phyloP scores from a whole-genome alignment of 2,888 invertebrate species.

The Sialis fuliginosa region DNA sequence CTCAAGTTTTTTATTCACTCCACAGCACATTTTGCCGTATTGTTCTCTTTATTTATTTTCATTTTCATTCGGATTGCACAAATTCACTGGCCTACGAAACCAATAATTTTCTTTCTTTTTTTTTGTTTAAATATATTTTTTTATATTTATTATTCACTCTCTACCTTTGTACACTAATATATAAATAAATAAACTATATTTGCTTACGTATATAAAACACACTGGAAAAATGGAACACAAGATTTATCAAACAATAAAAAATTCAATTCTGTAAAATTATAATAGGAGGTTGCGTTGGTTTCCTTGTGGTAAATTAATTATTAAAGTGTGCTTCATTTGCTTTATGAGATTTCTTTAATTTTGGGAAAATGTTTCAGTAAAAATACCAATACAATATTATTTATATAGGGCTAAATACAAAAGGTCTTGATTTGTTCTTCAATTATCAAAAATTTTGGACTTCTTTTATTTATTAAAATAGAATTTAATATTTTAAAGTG shows the following conservation, averaged over 20 bases:
- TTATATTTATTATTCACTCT: constrained; percentile 5
- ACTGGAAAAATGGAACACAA: not conserved
- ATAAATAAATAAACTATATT: constrained; percentile 6
- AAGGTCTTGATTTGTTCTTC: too few species aligned
- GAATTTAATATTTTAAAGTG: not conserved
- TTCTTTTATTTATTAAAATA: not conserved
- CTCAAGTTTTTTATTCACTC: too few species aligned
- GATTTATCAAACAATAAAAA: not conserved
- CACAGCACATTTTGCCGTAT: too few species aligned
- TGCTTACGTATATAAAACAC: not conserved
- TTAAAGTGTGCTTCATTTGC: too few species aligned
- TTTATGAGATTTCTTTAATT: too few species aligned
- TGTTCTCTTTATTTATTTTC: too few species aligned
- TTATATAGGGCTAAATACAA: too few species aligned
- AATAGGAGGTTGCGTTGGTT: not conserved
- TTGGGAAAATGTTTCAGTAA: too few species aligned
- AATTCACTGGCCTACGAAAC: not conserved
- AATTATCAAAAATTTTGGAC: not conserved
- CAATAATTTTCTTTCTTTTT: constrained; percentile 3
- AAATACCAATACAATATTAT: too few species aligned
- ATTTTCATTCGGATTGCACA: too few species aligned
- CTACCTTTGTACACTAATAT: constrained; percentile 5
- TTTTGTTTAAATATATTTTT: constrained; percentile 4
- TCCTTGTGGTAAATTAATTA: not conserved
- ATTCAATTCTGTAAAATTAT: not conserved